phyloP scores from a whole-genome alignment of 2,797 vertebrate species.

The Echiichthys vipera region DNA sequence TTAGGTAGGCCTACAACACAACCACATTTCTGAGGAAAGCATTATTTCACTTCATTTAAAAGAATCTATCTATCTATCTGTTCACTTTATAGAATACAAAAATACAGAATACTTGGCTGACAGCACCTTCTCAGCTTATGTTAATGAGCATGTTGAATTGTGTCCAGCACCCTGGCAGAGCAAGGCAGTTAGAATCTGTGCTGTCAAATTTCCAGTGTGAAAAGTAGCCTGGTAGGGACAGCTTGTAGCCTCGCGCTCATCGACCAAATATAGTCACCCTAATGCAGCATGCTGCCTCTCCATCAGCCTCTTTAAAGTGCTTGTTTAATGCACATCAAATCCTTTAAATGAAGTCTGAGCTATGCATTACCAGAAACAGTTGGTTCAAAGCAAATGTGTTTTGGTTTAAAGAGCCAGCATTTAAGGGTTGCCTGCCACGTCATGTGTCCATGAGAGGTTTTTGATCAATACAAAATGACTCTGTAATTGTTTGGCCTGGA shows the following conservation, averaged over 20 bases:
- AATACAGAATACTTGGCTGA: slow-evolving; percentile 54
- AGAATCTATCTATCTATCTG: not conserved
- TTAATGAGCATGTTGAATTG: slow-evolving; percentile 73
- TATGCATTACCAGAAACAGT: not conserved
- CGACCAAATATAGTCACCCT: slow-evolving; percentile 62
- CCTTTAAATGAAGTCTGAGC: slow-evolving; percentile 22
- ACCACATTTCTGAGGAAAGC: too few species aligned
- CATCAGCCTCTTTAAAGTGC: slow-evolving; percentile 37
- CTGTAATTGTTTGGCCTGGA: slow-evolving; percentile 52
- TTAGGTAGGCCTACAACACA: too few species aligned
- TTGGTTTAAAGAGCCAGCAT: slow-evolving; percentile 15
- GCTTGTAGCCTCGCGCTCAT: slow-evolving; percentile 59
- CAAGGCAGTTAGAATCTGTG: slow-evolving; percentile 70
- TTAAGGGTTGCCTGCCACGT: not conserved
- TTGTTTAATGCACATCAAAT: slow-evolving; percentile 41
- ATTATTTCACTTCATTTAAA: too few species aligned
- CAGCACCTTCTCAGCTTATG: slow-evolving; percentile 68
- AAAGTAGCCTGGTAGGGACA: slow-evolving; percentile 68
- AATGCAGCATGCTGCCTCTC: slow-evolving; percentile 42
- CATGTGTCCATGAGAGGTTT: slow-evolving; percentile 29
- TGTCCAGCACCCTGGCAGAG: slow-evolving; percentile 68
- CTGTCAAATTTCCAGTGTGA: slow-evolving; percentile 73
- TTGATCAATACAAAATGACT: slow-evolving; percentile 56
- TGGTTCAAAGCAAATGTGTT: not conserved
- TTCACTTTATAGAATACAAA: slow-evolving; percentile 39